phyloP scores from a whole-genome alignment of 1,140 invertebrate species.

The Drosophila persimilis region DNA sequence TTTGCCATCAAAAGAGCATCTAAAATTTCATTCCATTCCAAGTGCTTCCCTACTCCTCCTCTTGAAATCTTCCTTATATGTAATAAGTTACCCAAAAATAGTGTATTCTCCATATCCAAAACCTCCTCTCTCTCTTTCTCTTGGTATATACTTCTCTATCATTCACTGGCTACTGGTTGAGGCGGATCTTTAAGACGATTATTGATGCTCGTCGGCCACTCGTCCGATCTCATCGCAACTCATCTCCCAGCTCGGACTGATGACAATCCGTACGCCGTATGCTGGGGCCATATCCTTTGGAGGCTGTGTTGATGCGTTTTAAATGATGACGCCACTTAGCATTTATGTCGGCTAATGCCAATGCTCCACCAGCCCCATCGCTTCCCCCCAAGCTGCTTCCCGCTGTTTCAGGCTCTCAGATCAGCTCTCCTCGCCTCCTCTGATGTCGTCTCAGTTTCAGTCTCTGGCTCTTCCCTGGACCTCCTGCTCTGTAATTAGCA shows the following conservation, averaged over 20 bases:
- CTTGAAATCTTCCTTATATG: too few relatives aligned
- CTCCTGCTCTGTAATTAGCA: conserved; percentile 74
- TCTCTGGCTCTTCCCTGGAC: conserved; percentile 6
- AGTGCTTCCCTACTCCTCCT: too few relatives aligned
- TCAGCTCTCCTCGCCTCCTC: conserved; percentile 1
- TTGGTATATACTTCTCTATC: neutral
- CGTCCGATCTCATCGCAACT: neutral
- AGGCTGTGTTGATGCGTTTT: conserved; percentile 81
- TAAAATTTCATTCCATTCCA: too few relatives aligned
- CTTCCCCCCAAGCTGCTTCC: conserved; percentile 1
- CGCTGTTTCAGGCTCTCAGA: conserved; percentile 13
- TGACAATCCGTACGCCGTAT: conserved; percentile 59
- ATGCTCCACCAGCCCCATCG: conserved; percentile 25
- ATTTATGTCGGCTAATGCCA: conserved; percentile 80
- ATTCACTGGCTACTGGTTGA: conserved; percentile 57
- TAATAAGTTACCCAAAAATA: too few relatives aligned
- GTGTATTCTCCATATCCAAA: too few relatives aligned
- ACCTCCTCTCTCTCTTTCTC: too few relatives aligned
- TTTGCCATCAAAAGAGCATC: too few relatives aligned
- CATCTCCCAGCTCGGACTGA: conserved; percentile 44
- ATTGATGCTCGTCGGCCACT: conserved; percentile 60
- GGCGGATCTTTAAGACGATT: conserved; percentile 69
- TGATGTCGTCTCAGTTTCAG: conserved; percentile 5
- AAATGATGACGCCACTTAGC: conserved; percentile 82
- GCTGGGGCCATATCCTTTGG: conserved; percentile 61